phyloP scores from a whole-genome alignment of 2,888 invertebrate species.

The Lamellibrachia columna region DNA sequence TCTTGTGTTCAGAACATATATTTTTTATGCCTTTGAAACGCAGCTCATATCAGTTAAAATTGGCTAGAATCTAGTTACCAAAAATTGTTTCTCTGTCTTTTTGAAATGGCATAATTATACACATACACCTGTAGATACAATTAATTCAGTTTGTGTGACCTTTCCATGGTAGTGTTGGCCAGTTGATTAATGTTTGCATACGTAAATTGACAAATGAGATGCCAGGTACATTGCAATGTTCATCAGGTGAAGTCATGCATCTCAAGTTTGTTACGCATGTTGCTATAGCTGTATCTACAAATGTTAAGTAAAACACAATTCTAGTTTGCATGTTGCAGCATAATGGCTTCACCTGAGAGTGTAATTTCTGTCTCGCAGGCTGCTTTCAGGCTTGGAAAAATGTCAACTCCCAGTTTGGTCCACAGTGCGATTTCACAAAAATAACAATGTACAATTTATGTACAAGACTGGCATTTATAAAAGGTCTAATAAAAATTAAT shows the following conservation, averaged over 20 bases:
- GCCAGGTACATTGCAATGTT: background rate
- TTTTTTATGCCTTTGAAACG: background rate
- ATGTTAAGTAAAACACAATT: background rate
- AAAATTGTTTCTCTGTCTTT: no score
- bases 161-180: background rate
- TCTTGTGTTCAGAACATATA: background rate
- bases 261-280: background rate
- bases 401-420: background rate
- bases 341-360: background rate
- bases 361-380: background rate
- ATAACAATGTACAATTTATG: no score
- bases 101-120: background rate
- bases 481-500: no score
- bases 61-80: no score
- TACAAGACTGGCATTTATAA: no score
- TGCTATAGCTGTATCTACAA: background rate
- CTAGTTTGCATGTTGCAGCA: background rate
- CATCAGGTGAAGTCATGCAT: background rate
- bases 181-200: background rate
- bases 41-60: no score
- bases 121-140: background rate
- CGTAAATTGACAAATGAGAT: background rate
- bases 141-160: background rate
- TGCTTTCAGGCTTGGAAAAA: background rate
- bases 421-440: background rate